phyloP scores from a whole-genome alignment of 2,797 vertebrate genomes.

The Lithobates sylvaticus region DNA sequence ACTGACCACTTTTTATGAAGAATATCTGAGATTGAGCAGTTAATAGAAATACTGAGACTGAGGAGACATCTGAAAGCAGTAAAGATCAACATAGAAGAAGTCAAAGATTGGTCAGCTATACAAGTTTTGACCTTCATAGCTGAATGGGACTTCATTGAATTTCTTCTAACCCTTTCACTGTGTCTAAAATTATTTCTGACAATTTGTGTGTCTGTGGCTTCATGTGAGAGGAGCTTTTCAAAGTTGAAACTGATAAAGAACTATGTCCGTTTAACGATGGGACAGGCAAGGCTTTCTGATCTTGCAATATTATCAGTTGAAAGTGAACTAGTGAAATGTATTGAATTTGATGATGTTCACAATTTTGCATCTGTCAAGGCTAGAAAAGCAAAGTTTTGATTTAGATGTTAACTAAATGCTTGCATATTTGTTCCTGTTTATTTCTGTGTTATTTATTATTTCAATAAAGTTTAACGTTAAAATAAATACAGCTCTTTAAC shows the following conservation, averaged over 20 bases:
- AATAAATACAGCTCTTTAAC: no score
- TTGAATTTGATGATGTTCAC: not conserved
- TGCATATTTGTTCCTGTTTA: no score
- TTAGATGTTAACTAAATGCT: not conserved
- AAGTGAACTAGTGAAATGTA: not conserved
- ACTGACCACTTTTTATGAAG: not conserved
- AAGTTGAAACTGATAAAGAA: slow-evolving; percentile 25
- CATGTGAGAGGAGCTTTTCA: slow-evolving; percentile 5
- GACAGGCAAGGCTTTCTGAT: not conserved
- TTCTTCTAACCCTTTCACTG: no score
- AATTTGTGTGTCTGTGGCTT: not conserved
- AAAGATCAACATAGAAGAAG: not conserved
- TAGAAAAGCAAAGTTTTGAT: not conserved
- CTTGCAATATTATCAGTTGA: slow-evolving; percentile 7
- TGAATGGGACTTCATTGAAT: no score
- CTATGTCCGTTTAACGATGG: not conserved
- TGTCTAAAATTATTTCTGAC: not conserved
- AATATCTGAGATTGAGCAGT: not conserved
- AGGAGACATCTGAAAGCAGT: no score
- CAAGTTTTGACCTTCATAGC: no score
- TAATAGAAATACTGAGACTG: not conserved
- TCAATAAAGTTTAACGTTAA: no score
- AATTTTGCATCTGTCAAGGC: slow-evolving; percentile 5
- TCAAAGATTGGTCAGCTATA: not conserved
- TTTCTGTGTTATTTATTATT: no score